Conservation (phyloP, 2,797 vertebrate species). For the Echiichthys vipera region DNA sequence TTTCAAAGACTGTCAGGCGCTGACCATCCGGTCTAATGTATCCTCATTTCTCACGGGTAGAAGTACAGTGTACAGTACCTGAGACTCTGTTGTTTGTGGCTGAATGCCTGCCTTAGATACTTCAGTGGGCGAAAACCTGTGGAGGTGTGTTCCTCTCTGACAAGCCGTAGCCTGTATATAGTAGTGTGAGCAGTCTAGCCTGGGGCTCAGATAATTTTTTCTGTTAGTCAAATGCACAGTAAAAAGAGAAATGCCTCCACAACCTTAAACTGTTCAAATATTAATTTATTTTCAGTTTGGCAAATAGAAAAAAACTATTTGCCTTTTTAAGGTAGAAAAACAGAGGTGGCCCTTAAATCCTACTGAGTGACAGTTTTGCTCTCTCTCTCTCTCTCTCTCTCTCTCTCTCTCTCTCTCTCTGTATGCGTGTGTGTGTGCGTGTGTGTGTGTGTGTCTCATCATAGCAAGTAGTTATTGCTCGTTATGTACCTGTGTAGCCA, state of each 20-base stretch:
- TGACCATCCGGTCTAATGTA: slow-evolving; percentile 2
- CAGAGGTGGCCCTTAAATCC: too few species aligned
- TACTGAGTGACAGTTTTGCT: too few species aligned
- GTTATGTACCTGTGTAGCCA: not conserved
- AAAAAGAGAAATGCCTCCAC: not conserved
- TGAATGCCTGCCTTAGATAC: not conserved
- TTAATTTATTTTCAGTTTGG: not conserved
- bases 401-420: too few species aligned
- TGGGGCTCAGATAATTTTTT: slow-evolving; percentile 3
- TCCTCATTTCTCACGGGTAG: slow-evolving; percentile 5
- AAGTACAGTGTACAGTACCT: not conserved
- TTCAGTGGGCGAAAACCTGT: not conserved
- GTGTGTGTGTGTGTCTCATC: too few species aligned
- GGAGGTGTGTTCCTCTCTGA: slow-evolving; percentile 20
- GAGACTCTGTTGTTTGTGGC: not conserved
- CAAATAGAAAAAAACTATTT: too few species aligned
- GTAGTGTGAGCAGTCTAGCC: slow-evolving; percentile 8
- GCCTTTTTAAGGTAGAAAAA: too few species aligned
- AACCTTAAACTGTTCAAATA: not conserved
- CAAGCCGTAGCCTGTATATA: slow-evolving; percentile 57
- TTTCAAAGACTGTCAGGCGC: slow-evolving; percentile 12
- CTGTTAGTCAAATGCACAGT: not conserved
- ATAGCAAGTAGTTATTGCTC: too few species aligned
- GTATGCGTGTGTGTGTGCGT: too few species aligned
- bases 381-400: too few species aligned